Percentiles rank a stretch among this genome's conserved stretches.
These are phyloP conservation scores for Ceratotherium simum DNA, from an alignment of 2,113 vertebrate species.

Conservation along the genomic window DNA sequence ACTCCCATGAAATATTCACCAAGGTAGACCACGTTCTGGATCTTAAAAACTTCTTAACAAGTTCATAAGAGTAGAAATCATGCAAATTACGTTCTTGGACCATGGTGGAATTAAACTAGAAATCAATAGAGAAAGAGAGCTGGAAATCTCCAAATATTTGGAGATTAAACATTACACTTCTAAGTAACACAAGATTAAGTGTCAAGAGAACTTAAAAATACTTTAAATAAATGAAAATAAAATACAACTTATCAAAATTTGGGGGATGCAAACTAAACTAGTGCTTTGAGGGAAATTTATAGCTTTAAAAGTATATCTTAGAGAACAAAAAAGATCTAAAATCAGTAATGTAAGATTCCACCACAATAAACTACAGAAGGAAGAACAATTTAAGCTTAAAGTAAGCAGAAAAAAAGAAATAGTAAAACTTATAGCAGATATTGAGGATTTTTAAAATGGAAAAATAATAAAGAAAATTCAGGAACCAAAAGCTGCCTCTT, in stretches of 20 bases:
- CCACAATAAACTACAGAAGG: neutral
- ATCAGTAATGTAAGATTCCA: neutral
- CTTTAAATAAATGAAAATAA: neutral
- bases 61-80: neutral
- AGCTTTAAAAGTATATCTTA: neutral
- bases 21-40: neutral
- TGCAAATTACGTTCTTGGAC: neutral
- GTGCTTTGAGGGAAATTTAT: neutral
- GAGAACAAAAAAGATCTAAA: neutral
- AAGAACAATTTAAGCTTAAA: neutral
- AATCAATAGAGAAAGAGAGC: neutral
- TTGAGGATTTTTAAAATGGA: neutral
- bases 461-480: neutral
- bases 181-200: neutral
- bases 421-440: neutral
- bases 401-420: neutral
- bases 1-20: neutral
- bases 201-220: neutral
- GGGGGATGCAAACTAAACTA: neutral
- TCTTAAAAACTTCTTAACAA: neutral
- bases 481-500: neutral
- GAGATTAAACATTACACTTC: neutral
- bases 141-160: neutral
- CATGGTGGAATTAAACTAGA: neutral
- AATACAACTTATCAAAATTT: neutral